A percentile compares a stretch with the other conserved stretches of the same genome.
phyloP scores from a whole-genome alignment of 2,888 invertebrate genomes.

The Acanthosoma haemorrhoidale region DNA sequence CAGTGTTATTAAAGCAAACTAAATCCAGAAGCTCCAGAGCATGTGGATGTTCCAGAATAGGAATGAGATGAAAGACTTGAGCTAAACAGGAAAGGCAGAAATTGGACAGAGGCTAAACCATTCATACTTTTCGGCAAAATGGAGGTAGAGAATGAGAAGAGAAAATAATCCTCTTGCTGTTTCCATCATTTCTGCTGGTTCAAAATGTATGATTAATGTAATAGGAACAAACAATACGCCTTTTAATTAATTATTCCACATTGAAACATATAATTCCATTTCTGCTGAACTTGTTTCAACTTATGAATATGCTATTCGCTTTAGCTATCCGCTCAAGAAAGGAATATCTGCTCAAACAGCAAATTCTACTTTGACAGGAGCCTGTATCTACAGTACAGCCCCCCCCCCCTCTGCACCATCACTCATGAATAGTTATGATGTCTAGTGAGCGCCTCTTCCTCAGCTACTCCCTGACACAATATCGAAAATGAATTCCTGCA shows the following conservation, averaged over 20 bases:
- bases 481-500: not conserved
- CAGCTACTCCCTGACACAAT: not conserved
- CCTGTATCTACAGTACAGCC: not conserved
- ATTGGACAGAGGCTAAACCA: too few species aligned
- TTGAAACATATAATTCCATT: not conserved
- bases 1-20: too few species aligned
- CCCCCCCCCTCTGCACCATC: not conserved
- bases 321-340: not conserved
- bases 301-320: not conserved
- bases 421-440: constrained; percentile 6
- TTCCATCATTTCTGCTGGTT: too few species aligned
- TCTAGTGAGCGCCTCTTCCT: not conserved
- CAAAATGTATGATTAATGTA: too few species aligned
- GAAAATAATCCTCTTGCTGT: too few species aligned
- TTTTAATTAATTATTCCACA: not conserved
- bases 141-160: too few species aligned
- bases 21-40: too few species aligned
- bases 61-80: too few species aligned
- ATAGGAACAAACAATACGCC: too few species aligned
- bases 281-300: not conserved
- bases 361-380: not conserved
- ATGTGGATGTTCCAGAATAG: too few species aligned
- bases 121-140: too few species aligned
- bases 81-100: too few species aligned
- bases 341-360: not conserved